Evolutionary conservation across 2,113 vertebrate genomes (phyloP), one percentile per base, ranked within the genome.

Genomic region (Tachysurus fulvidraco): DNA sequence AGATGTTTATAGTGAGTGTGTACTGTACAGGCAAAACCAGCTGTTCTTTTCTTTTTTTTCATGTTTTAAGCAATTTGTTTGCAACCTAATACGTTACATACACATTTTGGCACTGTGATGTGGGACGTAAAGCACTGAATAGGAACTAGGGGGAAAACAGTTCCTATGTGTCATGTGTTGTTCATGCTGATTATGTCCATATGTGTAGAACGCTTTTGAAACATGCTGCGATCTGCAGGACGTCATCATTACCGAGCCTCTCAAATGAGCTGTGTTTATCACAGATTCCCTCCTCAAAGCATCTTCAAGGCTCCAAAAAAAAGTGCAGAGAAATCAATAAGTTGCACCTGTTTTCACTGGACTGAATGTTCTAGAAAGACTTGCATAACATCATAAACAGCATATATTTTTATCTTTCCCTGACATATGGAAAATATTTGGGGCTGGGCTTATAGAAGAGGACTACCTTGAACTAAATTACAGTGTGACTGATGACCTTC

Each of bases 381-480:
- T 74, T 55, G 80, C 59, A 25, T 76, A 87, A 83, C 59, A n/a
- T 64, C 71, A 71, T 78, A 71, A 64, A 52, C 81, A 77, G 86
- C 86, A 65, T 67, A 77, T 87, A 83, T 87, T 86, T 81, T 87
- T 87, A 87, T 87, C 86, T 83, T 87, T 83, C 25, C 81, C 86
- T 83, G 71, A 77, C 81, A 87, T 83, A 83, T 87, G 81, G 71
- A 87, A 52, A 83, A 67, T 83, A 87, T 87, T 77, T 50, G 14
- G 55, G 85, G 23, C 69, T 28, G 52, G 78, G 64, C 81, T 52
- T 86, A 82, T 82, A 46, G 41, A 64, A n/a, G 52, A 80, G 81
- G 71, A 78, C 73, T 87, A 87, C 54, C 81, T 76, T 77, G 69
- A 78, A 55, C 80, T 87, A 76, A 87, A 83, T 83, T 83, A 55